Evolutionary conservation across 2,113 vertebrate genomes (phyloP).

Genomic region (Cyanoderma ruficeps): DNA sequence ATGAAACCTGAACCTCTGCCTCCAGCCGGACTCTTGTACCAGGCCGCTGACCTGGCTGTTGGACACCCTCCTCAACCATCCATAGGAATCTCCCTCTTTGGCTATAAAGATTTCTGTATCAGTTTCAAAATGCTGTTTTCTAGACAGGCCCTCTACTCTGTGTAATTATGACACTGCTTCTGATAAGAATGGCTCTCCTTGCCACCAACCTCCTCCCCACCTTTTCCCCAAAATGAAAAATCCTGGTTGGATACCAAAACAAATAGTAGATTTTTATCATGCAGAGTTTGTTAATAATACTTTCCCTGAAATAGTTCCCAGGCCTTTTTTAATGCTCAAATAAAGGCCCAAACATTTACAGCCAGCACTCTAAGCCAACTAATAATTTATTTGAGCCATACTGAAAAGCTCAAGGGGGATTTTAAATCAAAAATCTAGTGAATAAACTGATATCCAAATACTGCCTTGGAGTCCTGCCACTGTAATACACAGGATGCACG

Average conservation of each 20-base stretch:
- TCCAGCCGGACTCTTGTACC: not conserved
- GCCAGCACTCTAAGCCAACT: constrained; percentile 54
- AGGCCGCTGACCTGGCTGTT: fast-evolving
- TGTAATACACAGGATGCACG: not conserved
- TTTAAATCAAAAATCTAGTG: constrained; percentile 61
- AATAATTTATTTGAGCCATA: constrained; percentile 63
- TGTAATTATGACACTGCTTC: not conserved
- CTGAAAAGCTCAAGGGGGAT: constrained; percentile 62
- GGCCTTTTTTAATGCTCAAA: constrained; percentile 51
- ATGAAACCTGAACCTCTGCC: not conserved
- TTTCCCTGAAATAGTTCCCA: constrained; percentile 63
- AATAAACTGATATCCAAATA: constrained; percentile 61
- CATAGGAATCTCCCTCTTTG: not conserved
- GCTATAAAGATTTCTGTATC: not conserved
- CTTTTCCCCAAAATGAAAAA: constrained; percentile 13
- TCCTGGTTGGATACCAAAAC: constrained; percentile 56
- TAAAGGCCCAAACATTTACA: constrained; percentile 62
- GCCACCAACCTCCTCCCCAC: not conserved
- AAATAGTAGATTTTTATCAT: constrained; percentile 64
- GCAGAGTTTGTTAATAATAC: constrained; percentile 58
- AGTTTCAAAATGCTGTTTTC: not conserved
- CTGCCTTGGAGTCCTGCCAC: constrained; percentile 61
- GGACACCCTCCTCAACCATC: not conserved
- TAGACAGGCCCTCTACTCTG: not conserved
- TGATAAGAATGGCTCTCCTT: not conserved